Percentiles rank a stretch among this genome's conserved stretches.
Conservation (phyloP, 2,888 invertebrate species). For the Platycnemis pennipes region DNA sequence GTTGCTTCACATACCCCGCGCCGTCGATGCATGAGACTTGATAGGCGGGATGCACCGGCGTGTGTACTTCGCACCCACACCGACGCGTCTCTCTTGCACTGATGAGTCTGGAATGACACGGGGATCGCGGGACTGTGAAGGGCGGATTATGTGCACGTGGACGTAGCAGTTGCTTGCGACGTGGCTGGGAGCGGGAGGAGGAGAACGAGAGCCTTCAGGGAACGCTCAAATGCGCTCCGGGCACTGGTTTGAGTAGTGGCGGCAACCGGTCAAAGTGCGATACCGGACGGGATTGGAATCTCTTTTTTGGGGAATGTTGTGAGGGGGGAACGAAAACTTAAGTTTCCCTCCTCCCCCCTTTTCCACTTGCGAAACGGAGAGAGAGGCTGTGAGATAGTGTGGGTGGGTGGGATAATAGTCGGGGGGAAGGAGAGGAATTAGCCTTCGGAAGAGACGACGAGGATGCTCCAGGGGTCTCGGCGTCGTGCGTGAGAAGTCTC, state of each 20-base stretch:
- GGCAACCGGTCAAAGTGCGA: slow-evolving; percentile 40
- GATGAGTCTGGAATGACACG: background rate
- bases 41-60: background rate
- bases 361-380: slow-evolving; percentile 54
- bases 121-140: slow-evolving; percentile 45
- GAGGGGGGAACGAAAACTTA: too few species aligned
- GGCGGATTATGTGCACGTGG: slow-evolving; percentile 64
- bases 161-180: slow-evolving; percentile 69
- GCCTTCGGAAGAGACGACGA: background rate
- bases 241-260: too few species aligned
- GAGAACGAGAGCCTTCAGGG: slow-evolving; percentile 69
- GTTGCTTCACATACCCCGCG: background rate
- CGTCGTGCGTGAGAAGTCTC: background rate
- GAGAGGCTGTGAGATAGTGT: slow-evolving; percentile 55
- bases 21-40: background rate
- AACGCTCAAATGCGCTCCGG: too few species aligned
- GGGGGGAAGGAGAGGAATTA: background rate
- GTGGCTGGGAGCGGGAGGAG: slow-evolving; percentile 74
- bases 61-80: background rate
- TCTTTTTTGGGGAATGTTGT: slow-evolving; percentile 71
- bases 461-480: background rate
- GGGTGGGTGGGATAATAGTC: background rate
- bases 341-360: too few species aligned
- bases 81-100: background rate
- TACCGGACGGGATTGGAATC: background rate